phyloP scores from a whole-genome alignment of 1,140 invertebrate genomes.

The Palaemon carinicauda region DNA sequence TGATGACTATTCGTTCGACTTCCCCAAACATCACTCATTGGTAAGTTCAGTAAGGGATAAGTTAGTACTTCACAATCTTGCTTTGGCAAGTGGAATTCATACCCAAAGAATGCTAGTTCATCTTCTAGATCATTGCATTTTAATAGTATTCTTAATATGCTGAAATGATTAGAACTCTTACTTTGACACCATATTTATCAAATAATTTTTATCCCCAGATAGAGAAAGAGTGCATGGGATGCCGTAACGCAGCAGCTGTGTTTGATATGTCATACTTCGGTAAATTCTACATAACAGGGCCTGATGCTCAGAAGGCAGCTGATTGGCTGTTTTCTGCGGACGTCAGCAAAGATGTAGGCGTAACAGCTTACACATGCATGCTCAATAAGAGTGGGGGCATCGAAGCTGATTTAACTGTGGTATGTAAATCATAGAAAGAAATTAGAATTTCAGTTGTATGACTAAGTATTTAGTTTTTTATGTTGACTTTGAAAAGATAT shows the following conservation, averaged over 20 bases:
- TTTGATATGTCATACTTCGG: conserved; percentile 89
- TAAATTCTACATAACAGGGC: conserved; percentile 84
- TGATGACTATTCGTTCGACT: conserved; percentile 81
- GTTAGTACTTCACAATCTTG: too few relatives aligned
- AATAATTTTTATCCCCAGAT: conserved; percentile 70
- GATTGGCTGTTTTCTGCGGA: conserved; percentile 84
- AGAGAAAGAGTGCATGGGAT: conserved; percentile 77
- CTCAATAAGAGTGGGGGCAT: conserved; percentile 81
- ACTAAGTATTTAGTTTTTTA: too few relatives aligned
- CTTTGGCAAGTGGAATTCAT: too few relatives aligned
- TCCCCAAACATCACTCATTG: conserved; percentile 79
- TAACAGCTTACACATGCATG: conserved; percentile 77
- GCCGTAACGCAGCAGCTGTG: conserved; percentile 79
- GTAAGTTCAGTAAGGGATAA: conserved; percentile 69
- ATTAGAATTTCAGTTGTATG: too few relatives aligned
- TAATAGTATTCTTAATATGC: too few relatives aligned
- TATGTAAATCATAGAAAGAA: background rate
- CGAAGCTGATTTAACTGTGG: conserved; percentile 84
- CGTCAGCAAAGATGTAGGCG: conserved; percentile 69
- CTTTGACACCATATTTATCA: too few relatives aligned
- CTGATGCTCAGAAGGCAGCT: conserved; percentile 79
- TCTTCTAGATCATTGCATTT: too few relatives aligned
- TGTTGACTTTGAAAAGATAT: too few relatives aligned
- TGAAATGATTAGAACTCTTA: too few relatives aligned
- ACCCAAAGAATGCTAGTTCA: too few relatives aligned